Base-by-base conservation (phyloP, 2,113 vertebrate genomes). In the Conger conger region DNA sequence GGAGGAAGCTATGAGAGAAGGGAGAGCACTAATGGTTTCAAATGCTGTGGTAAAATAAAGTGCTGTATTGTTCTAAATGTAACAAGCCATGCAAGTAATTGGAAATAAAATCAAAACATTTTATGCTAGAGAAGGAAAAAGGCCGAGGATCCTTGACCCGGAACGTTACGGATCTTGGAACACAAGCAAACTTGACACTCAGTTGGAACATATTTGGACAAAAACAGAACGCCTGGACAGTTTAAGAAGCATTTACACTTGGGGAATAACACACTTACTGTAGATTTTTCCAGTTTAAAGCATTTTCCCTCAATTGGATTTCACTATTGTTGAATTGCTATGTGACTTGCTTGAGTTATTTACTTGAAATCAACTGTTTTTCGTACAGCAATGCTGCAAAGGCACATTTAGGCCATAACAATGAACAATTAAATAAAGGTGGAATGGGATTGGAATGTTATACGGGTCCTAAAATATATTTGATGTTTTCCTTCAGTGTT, bases 61-160 rank as follows among this genome's bases (percentile, higher is more conserved):
- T 50, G 1, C 17, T 80, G 38, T 37, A n/a, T n/a, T 45, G 20
- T 20, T 23, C 27, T 40, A 40, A n/a, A 86, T 88, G 86, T 86
- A 87, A n/a, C 81, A 84, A 88, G 84, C 88, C 90, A 91, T 89
- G 90, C 89, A 90, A 88, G 84, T 91, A 87, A 92, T 91, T 90
- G 87, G 86, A 92, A 91, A 89, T 91, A 86, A 89, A 91, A 77
- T 90, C 15, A 50, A 50, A 50, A 13, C 86, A 85, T 84, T 90
- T 89, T 90, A 90, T 86, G 36, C 57, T 35, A 40, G 9, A 16
- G 82, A 45, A 54, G 36, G 5, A 80, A 80, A 80, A 80, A 27
- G 37, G 42, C 42, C 15, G 79, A 45, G 8, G n/a, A 17, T 0
- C 23, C 38, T 30, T 80, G 40, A 80, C 79, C 40, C 79, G 30